These are phyloP conservation scores for Leptoteleia sp. DNA, from an alignment of 1,140 invertebrate genomes.

Conservation along the genomic window DNA sequence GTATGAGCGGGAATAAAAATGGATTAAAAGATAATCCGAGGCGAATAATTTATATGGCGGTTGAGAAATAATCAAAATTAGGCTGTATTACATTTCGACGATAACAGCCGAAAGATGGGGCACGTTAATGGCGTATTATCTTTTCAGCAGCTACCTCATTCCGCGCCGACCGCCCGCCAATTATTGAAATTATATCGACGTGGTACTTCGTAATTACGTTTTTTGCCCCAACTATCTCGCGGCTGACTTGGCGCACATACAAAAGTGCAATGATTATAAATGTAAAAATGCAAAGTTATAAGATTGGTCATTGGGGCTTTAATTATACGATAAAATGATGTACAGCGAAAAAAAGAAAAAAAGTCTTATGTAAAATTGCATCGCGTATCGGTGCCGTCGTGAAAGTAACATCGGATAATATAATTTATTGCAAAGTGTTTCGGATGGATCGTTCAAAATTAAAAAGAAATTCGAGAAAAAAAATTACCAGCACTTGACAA, in stretches of 20 bases:
- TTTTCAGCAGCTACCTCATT: conserved; percentile 65
- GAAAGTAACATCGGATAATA: background rate
- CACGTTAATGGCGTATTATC: conserved; percentile 66
- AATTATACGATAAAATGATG: conserved; percentile 47
- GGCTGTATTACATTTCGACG: conserved; percentile 50
- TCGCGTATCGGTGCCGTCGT: background rate
- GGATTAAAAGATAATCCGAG: conserved; percentile 26
- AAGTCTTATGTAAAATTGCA: conserved; percentile 22
- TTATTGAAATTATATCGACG: conserved; percentile 66
- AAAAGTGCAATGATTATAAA: conserved; percentile 57
- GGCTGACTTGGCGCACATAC: conserved; percentile 14
- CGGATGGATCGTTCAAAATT: too few species aligned
- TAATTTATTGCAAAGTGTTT: background rate
- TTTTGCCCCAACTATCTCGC: conserved; percentile 51
- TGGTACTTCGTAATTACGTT: conserved; percentile 58
- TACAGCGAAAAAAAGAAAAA: conserved; percentile 2
- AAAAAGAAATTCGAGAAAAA: too few species aligned
- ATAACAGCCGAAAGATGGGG: conserved; percentile 59
- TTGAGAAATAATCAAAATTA: conserved; percentile 64
- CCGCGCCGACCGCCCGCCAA: conserved; percentile 44
- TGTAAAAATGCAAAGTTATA: conserved; percentile 42
- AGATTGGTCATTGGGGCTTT: conserved; percentile 46
- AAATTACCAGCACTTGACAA: too few species aligned
- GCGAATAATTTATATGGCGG: conserved; percentile 40
- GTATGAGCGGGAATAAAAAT: too few species aligned